A percentile compares a stretch with the other conserved stretches of the same genome.
Evolutionary conservation across 2,797 vertebrate species (phyloP).

Genomic region (Danio kyathit): DNA sequence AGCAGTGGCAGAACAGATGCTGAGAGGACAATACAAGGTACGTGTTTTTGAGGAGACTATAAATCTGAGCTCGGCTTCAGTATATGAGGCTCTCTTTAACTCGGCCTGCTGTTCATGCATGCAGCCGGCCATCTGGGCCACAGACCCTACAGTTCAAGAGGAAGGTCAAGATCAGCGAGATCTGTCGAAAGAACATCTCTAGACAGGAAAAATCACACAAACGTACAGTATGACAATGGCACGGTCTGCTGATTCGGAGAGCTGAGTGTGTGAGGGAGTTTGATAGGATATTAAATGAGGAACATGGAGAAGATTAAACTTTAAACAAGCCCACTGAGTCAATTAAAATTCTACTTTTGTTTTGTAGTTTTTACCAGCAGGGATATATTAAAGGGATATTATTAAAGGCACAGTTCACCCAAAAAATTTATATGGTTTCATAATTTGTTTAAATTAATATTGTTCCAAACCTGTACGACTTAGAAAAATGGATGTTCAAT

Average conservation of each 20-base stretch:
- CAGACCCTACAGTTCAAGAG: slow-evolving; percentile 89
- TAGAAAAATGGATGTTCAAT: too few species aligned
- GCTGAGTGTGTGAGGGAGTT: slow-evolving; percentile 4
- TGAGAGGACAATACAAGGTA: slow-evolving; percentile 99
- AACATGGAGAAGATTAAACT: slow-evolving; percentile 23
- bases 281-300: slow-evolving; percentile 27
- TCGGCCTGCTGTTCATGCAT: slow-evolving; percentile 96
- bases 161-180: slow-evolving; percentile 95
- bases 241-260: background rate
- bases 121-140: slow-evolving; percentile 97
- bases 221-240: slow-evolving; percentile 25
- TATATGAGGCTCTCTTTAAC: slow-evolving; percentile 92
- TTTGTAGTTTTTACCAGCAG: slow-evolving; percentile 36
- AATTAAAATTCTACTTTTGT: slow-evolving; percentile 30
- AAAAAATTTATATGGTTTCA: background rate
- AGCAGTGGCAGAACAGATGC: slow-evolving; percentile 99
- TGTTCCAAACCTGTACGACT: background rate
- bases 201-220: slow-evolving; percentile 32
- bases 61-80: slow-evolving; percentile 91
- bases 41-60: slow-evolving; percentile 96
- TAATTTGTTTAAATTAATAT: background rate
- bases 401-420: background rate
- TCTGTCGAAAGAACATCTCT: slow-evolving; percentile 64
- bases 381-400: slow-evolving; percentile 29
- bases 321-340: slow-evolving; percentile 27